phyloP scores from a whole-genome alignment of 2,888 invertebrate genomes.

The Machimus atricapillus region DNA sequence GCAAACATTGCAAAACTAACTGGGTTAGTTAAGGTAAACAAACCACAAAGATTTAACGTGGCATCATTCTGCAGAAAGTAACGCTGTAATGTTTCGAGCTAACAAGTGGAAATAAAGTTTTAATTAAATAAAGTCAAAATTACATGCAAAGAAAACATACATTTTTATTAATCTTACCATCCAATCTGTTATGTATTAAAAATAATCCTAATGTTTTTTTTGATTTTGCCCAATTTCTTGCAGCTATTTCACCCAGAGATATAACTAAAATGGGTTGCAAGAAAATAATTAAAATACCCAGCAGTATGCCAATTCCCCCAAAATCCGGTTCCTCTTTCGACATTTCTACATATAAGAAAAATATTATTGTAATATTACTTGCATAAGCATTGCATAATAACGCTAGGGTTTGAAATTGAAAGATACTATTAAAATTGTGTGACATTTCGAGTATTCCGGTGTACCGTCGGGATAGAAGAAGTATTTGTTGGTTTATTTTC shows the following conservation, averaged over 20 bases:
- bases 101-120: not conserved
- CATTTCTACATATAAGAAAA: not conserved
- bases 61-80: not conserved
- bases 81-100: not conserved
- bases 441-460: not conserved
- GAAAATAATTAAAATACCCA: not conserved
- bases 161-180: not conserved
- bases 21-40: not conserved
- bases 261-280: not conserved
- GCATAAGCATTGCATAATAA: not conserved
- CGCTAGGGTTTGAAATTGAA: not conserved
- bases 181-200: not conserved
- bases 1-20: not conserved
- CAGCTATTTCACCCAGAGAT: not conserved
- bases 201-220: not conserved
- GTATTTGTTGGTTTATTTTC: not conserved
- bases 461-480: not conserved
- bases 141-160: not conserved
- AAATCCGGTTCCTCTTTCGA: not conserved
- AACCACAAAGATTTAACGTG: not conserved
- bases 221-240: not conserved
- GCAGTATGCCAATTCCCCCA: not conserved
- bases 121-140: not conserved
- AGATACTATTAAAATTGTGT: not conserved
- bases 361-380: not conserved